phyloP scores from a whole-genome alignment of 2,113 vertebrate genomes.

The Sebastes fasciatus region DNA sequence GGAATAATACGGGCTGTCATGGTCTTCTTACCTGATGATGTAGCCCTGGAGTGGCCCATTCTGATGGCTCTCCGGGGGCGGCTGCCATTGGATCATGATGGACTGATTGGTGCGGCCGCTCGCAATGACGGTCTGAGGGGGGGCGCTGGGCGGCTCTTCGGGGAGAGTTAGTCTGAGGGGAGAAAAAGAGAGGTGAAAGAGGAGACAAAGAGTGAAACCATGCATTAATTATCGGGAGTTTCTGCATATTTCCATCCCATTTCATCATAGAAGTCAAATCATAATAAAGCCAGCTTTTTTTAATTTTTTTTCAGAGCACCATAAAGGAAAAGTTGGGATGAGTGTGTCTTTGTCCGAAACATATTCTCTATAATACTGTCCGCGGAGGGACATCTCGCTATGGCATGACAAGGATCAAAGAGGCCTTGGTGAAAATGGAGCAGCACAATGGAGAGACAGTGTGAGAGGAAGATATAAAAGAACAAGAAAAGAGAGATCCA shows the following conservation, averaged over 20 bases:
- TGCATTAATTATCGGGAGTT: conserved; percentile 68
- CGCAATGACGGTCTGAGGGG: conserved; percentile 96
- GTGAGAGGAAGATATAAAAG: conserved; percentile 67
- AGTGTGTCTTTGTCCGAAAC: conserved; percentile 56
- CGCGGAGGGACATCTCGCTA: conserved; percentile 65
- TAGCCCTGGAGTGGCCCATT: conserved; percentile 96
- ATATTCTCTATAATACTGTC: conserved; percentile 59
- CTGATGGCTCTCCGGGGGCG: conserved; percentile 94
- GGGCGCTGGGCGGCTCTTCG: conserved; percentile 94
- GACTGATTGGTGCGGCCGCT: conserved; percentile 98
- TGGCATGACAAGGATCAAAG: conserved; percentile 79
- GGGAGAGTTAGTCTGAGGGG: conserved; percentile 90
- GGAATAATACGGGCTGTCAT: conserved; percentile 40
- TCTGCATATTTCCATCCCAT: conserved; percentile 76
- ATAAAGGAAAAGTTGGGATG: conserved; percentile 53
- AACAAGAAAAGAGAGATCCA: conserved; percentile 71
- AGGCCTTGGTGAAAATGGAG: conserved; percentile 63
- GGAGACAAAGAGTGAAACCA: conserved; percentile 46
- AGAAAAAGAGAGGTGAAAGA: conserved; percentile 32
- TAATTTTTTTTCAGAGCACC: conserved; percentile 31
- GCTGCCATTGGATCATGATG: conserved; percentile 99
- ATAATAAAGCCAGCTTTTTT: conserved; percentile 45
- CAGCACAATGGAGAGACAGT: conserved; percentile 65
- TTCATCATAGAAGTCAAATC: conserved; percentile 75
- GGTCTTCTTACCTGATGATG: conserved; percentile 90